A percentile compares a stretch with the other conserved stretches of the same genome.
phyloP scores from a whole-genome alignment of 2,797 vertebrate genomes.

The Todus mexicanus region DNA sequence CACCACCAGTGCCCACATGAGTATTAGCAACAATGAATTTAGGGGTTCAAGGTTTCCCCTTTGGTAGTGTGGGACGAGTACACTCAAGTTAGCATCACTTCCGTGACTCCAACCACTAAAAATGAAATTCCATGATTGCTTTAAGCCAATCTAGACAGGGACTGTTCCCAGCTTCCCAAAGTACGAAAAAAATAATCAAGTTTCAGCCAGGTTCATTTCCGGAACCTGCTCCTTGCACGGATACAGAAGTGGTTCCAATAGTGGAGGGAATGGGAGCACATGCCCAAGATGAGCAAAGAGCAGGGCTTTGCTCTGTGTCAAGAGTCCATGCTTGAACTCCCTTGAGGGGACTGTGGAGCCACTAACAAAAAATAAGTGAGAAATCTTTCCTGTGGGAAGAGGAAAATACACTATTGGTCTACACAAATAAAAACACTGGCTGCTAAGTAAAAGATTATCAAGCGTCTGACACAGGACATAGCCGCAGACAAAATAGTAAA shows the following conservation, averaged over 20 bases:
- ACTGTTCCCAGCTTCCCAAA: background rate
- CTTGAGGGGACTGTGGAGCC: background rate
- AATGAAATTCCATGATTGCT: background rate
- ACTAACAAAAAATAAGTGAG: background rate
- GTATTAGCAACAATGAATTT: background rate
- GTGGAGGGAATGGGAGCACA: background rate
- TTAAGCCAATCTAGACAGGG: background rate
- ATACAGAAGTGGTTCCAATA: background rate
- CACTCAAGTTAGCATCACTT: background rate
- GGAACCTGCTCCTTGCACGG: background rate
- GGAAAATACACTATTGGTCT: background rate
- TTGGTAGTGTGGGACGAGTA: background rate
- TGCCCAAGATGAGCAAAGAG: background rate
- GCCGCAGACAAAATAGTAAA: background rate
- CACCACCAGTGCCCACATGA: rapidly evolving
- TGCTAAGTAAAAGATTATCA: background rate
- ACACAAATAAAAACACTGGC: background rate
- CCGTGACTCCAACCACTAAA: background rate
- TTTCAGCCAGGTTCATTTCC: background rate
- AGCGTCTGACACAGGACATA: background rate
- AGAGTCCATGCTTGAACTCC: background rate
- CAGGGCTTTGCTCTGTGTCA: background rate
- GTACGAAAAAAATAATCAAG: background rate
- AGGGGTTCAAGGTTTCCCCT: background rate
- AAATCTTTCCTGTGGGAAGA: background rate